A percentile compares a stretch with the other conserved stretches of the same genome.
phyloP scores from a whole-genome alignment of 2,113 vertebrate species.

The Lagopus muta region DNA sequence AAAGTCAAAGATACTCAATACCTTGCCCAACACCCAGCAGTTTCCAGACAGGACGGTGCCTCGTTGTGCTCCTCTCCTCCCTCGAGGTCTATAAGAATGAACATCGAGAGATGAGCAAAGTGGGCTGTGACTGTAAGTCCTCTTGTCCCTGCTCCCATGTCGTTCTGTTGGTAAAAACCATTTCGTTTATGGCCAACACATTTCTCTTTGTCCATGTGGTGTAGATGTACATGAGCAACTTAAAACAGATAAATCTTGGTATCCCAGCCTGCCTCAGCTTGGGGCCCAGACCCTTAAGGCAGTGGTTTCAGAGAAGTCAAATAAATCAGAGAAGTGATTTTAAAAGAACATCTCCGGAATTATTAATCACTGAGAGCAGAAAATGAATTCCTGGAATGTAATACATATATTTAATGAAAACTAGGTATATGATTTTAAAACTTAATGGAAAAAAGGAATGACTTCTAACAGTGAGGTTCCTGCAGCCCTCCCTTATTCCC shows the following conservation, averaged over 20 bases:
- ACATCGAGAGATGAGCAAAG: not conserved
- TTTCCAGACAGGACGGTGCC: not conserved
- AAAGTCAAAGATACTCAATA: rapidly evolving
- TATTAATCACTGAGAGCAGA: not conserved
- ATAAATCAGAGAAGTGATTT: not conserved
- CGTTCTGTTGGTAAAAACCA: not conserved
- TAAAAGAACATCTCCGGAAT: not conserved
- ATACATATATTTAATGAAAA: not conserved
- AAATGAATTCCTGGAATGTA: not conserved
- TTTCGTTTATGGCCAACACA: not conserved
- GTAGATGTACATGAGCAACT: not conserved
- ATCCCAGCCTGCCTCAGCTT: not conserved
- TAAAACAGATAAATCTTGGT: not conserved
- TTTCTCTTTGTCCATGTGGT: not conserved
- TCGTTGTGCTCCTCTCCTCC: not conserved
- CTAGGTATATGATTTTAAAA: not conserved
- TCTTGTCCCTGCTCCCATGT: not conserved
- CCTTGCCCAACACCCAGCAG: not conserved
- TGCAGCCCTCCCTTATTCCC: not conserved
- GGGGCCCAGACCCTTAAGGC: not conserved
- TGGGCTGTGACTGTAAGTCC: not conserved
- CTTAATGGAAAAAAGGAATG: not conserved
- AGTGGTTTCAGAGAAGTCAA: not conserved
- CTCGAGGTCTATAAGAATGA: not conserved
- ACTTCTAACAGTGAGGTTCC: not conserved